A percentile compares a stretch with the other conserved stretches of the same genome.
phyloP scores from a whole-genome alignment of 2,888 invertebrate genomes.

The Calameuta filiformis region DNA sequence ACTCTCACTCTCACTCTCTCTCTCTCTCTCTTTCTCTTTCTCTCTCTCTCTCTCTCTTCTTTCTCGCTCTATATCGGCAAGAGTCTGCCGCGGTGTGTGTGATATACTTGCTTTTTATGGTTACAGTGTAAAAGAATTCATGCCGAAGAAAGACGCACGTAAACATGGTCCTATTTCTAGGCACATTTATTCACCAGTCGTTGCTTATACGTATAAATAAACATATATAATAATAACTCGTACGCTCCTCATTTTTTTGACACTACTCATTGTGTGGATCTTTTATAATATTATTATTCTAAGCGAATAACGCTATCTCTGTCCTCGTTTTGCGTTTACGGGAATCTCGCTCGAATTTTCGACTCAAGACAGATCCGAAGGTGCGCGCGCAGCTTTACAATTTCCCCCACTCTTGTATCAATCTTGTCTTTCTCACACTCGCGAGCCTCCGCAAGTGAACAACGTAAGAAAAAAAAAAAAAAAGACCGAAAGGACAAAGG shows the following conservation, averaged over 20 bases:
- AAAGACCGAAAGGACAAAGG: slow-evolving; percentile 27
- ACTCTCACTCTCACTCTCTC: too few relatives aligned
- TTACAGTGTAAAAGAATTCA: not conserved
- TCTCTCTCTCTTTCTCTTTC: too few relatives aligned
- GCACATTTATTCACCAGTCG: slow-evolving; percentile 56
- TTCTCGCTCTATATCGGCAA: too few relatives aligned
- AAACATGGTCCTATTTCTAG: slow-evolving; percentile 43
- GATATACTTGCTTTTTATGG: too few relatives aligned
- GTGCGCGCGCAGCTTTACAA: too few relatives aligned
- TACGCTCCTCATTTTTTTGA: slow-evolving; percentile 18
- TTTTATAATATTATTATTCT: slow-evolving; percentile 22
- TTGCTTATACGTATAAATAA: slow-evolving; percentile 44
- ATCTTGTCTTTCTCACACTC: too few relatives aligned
- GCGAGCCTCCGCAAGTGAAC: not conserved
- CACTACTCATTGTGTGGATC: slow-evolving; percentile 34
- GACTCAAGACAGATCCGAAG: too few relatives aligned
- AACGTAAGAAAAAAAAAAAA: slow-evolving; percentile 21
- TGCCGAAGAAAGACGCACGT: slow-evolving; percentile 5
- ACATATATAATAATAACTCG: slow-evolving; percentile 49
- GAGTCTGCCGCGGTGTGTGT: too few relatives aligned
- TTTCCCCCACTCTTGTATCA: too few relatives aligned
- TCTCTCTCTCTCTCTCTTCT: too few relatives aligned
- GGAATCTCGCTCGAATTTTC: too few relatives aligned
- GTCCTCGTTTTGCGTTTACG: too few relatives aligned
- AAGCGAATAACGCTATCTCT: not conserved